phyloP scores from a whole-genome alignment of 2,888 invertebrate genomes.

The Caenorhabditis sp. region DNA sequence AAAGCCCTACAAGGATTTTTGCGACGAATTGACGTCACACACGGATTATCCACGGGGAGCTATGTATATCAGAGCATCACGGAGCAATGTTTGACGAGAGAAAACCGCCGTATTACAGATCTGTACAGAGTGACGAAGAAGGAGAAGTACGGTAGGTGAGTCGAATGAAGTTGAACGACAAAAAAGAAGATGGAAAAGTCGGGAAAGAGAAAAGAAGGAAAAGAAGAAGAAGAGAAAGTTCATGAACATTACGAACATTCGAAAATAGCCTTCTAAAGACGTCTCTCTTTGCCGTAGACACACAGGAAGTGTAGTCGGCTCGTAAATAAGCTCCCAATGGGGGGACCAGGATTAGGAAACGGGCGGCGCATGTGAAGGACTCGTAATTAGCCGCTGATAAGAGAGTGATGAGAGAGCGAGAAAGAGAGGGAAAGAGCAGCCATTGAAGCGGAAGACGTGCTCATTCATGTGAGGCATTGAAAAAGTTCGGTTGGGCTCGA shows the following conservation, averaged over 20 bases:
- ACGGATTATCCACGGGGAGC: conserved; percentile 27
- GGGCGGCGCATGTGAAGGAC: neutral
- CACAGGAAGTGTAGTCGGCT: neutral
- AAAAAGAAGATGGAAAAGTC: too few relatives aligned
- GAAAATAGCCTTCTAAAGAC: too few relatives aligned
- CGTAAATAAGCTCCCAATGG: neutral
- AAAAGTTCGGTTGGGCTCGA: too few relatives aligned
- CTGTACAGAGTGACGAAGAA: too few relatives aligned
- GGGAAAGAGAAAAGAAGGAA: too few relatives aligned
- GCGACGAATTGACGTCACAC: conserved; percentile 42
- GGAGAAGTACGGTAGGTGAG: too few relatives aligned
- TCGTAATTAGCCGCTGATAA: neutral
- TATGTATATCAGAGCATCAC: conserved; percentile 19
- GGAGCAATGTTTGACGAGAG: neutral
- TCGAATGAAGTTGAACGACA: too few relatives aligned
- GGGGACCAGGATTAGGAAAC: neutral
- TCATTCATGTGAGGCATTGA: too few relatives aligned
- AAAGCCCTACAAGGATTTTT: conserved; percentile 41
- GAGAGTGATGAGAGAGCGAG: neutral
- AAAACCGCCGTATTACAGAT: too few relatives aligned
- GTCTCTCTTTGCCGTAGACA: neutral
- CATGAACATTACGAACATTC: too few relatives aligned
- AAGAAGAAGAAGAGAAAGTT: too few relatives aligned
- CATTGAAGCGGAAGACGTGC: too few relatives aligned
- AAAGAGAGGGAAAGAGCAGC: neutral